Evolutionary conservation across 2,113 vertebrate genomes (phyloP).

Genomic region (Peromyscus maniculatus): DNA sequence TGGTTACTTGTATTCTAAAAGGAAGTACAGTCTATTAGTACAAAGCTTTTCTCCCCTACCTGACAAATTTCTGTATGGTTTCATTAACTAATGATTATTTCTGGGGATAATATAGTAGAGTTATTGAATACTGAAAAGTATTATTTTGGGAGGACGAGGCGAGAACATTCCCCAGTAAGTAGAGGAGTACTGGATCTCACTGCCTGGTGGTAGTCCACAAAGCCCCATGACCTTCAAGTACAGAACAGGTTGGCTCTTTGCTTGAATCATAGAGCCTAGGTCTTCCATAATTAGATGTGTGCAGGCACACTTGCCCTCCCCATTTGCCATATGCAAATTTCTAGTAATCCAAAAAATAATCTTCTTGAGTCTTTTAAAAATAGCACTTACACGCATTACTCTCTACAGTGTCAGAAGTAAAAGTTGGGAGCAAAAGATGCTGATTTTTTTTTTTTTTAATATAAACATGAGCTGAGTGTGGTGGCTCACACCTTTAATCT

Average conservation of each 20-base stretch:
- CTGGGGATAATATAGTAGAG: background rate
- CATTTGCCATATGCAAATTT: background rate
- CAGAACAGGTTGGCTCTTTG: background rate
- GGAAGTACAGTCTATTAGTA: background rate
- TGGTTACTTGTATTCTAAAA: background rate
- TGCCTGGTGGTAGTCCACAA: background rate
- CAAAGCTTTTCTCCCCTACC: background rate
- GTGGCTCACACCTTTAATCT: background rate
- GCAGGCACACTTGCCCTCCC: background rate
- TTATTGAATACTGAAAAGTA: background rate
- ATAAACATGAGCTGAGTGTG: background rate
- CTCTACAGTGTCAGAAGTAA: background rate
- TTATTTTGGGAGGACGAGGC: background rate
- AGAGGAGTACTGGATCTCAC: background rate
- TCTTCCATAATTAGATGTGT: constrained; percentile 12
- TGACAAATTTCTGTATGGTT: background rate
- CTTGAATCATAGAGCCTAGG: background rate
- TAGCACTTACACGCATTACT: constrained; percentile 6
- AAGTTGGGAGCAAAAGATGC: background rate
- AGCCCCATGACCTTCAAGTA: background rate
- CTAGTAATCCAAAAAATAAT: constrained; percentile 23
- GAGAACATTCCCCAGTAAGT: background rate
- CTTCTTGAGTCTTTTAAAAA: constrained; percentile 21
- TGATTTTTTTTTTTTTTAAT: background rate
- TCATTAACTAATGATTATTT: background rate